Base-by-base conservation (phyloP, 2,888 invertebrate genomes). In the Oscheius onirici region DNA sequence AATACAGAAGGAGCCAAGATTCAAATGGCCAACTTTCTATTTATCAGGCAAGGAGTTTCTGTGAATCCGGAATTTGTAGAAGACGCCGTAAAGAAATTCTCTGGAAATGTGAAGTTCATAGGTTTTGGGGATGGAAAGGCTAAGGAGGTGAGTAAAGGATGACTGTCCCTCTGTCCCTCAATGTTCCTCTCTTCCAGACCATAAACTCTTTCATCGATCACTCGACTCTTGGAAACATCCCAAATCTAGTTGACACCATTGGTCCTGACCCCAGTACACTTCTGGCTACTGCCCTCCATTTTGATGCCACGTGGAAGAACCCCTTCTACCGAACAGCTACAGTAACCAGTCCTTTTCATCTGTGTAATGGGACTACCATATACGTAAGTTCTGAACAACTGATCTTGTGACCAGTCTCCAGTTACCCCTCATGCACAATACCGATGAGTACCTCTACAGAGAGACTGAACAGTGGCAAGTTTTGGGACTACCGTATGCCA, bases 281-380 rank as follows among this genome's bases (percentile, higher is more conserved):
- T n/a, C n/a, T 55, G 28, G 34, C 34, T 26, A 55, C 26, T 13
- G 55, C 55, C 55, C 26, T 55, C 3, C n/a, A 15, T 26, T 26
- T 55, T 11, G 26, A 55, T 3, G 55, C 28, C 10, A 55, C 22
- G 11, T 55, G 55, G 55, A 55, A 55, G 28, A 55, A 28, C 28
- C 55, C 55, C 17, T 55, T 55, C 55, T 34, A 55, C 28, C 22
- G 26, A 26, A 55, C 55, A 13, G 55, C 55, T 10, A 55, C 55
- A 55, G 55, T 55, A 3, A 55, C n/a, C n/a, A 26, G 55, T 13
- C n/a, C 26, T 8, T 55, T 55, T n/a, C 55, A 55, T 55, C 22
- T 26, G 55, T 24, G 2, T 10, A 28, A 55, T 55, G 55, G 55
- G 15, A 55, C 3, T 28, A 55, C 2, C 8, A 28, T 55, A 5